Conservation (phyloP, 2,113 vertebrate species). For the Albula glossodonta region DNA sequence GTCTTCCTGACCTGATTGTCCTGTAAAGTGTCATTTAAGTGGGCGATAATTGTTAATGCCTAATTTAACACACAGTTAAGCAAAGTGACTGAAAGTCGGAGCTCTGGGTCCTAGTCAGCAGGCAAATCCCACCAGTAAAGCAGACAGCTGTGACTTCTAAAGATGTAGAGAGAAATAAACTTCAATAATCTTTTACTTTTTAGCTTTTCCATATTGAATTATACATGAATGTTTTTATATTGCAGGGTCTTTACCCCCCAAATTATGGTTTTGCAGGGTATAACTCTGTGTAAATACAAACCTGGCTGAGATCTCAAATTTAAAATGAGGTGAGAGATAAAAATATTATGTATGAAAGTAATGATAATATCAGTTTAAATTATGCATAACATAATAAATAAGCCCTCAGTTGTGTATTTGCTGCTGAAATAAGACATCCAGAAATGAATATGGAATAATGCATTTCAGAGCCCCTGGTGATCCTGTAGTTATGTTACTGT, state of each 20-base stretch:
- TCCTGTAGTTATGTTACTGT: background rate
- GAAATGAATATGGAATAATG: background rate
- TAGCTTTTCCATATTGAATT: background rate
- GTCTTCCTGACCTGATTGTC: background rate
- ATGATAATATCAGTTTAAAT: background rate
- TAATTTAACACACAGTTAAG: background rate
- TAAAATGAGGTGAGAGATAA: background rate
- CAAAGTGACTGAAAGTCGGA: no score
- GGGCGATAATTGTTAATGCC: background rate
- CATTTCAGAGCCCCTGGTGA: no score
- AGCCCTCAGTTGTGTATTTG: background rate
- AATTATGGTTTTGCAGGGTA: background rate
- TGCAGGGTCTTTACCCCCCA: background rate
- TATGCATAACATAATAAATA: background rate
- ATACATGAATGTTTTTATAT: background rate
- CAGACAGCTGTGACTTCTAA: background rate
- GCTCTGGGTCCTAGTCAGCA: no score
- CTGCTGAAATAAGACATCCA: background rate
- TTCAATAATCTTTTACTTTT: background rate
- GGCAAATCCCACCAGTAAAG: background rate
- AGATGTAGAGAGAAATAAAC: background rate
- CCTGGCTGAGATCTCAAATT: background rate
- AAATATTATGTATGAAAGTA: background rate
- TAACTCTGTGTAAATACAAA: background rate
- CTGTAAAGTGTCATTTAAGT: background rate